Conservation (phyloP, 1,140 invertebrate genomes). For the Aphis gossypii region DNA sequence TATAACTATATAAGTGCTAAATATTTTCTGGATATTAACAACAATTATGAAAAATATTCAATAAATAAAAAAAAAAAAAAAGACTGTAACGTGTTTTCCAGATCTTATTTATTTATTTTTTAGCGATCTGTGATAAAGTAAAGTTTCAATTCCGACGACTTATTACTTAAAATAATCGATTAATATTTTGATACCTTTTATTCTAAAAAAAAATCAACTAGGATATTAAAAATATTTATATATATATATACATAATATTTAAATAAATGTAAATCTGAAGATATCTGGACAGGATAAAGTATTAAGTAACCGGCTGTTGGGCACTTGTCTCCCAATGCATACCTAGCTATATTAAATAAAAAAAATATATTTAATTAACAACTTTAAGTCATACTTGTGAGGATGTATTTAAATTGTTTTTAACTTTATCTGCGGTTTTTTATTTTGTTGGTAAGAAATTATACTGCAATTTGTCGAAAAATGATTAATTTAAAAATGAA, state of each 20-base stretch:
- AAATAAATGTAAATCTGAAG: background rate
- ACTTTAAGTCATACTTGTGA: background rate
- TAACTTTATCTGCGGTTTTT: background rate
- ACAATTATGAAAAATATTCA: too few species aligned
- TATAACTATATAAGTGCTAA: background rate
- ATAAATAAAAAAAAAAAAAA: too few species aligned
- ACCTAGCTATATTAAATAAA: background rate
- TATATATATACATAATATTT: background rate
- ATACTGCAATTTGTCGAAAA: background rate
- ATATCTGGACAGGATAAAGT: background rate
- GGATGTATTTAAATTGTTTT: background rate
- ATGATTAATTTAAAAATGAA: background rate
- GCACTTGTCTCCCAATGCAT: background rate
- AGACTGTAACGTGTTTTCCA: background rate
- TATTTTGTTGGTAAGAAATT: background rate
- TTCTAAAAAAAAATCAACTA: background rate
- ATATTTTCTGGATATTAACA: too few species aligned
- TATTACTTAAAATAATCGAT: background rate
- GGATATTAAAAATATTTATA: background rate
- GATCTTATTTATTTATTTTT: background rate
- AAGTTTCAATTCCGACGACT: background rate
- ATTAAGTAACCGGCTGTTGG: background rate
- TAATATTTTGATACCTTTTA: background rate
- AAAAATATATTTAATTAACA: background rate
- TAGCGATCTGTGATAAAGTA: background rate